Evolutionary conservation across 2,797 vertebrate species (phyloP).

Genomic region (Enteromius viviparus): DNA sequence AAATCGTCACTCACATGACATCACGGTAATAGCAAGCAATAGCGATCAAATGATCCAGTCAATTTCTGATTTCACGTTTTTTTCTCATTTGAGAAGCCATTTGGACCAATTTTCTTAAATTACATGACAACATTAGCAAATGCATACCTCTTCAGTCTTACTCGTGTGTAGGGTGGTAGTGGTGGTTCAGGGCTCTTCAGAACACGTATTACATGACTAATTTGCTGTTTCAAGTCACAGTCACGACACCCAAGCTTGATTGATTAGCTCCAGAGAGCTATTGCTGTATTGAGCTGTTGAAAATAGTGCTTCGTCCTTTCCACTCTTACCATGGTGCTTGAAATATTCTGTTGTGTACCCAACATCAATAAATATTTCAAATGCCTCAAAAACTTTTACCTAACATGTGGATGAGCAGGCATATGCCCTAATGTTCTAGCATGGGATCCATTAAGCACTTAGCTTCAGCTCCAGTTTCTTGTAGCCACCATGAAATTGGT

Average conservation of each 20-base stretch:
- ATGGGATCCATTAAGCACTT: conserved; percentile 14
- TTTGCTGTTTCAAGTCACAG: neutral
- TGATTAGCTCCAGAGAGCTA: neutral
- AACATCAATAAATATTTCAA: conserved; percentile 18
- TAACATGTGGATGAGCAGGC: neutral
- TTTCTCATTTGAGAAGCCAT: neutral
- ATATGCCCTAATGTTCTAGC: neutral
- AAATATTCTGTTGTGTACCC: conserved; percentile 1
- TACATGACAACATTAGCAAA: neutral
- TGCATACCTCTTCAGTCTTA: neutral
- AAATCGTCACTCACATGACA: neutral
- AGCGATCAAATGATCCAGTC: neutral
- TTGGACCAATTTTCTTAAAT: neutral
- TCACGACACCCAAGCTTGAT: neutral
- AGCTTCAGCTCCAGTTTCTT: neutral
- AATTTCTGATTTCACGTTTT: neutral
- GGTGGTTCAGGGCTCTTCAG: neutral
- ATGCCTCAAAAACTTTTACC: neutral
- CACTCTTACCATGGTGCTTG: neutral
- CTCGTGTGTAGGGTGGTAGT: neutral
- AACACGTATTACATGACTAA: neutral
- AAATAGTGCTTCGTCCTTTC: neutral
- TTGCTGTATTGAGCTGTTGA: neutral
- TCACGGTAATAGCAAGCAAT: neutral
- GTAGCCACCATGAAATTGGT: neutral